These are phyloP conservation scores for Cnemophilus loriae DNA, from an alignment of 2,113 vertebrate species.

Conservation along the genomic window DNA sequence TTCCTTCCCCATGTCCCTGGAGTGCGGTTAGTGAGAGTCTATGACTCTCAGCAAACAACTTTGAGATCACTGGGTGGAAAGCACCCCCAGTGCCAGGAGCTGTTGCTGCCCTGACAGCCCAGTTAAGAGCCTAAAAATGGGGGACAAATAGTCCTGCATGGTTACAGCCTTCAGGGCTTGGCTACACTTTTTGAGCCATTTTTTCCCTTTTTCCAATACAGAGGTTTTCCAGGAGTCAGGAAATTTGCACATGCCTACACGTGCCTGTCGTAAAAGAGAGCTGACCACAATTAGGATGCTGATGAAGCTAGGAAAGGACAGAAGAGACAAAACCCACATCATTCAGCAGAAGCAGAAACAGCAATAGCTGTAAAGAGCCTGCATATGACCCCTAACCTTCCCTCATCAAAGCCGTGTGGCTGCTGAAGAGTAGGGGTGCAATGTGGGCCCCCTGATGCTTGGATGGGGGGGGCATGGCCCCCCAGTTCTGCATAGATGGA, in stretches of 20 bases:
- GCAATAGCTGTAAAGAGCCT: background rate
- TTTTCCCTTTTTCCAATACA: background rate
- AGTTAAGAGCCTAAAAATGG: background rate
- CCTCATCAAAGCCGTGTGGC: background rate
- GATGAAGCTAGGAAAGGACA: background rate
- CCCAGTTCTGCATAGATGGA: fast-evolving
- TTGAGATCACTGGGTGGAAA: background rate
- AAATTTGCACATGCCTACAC: background rate
- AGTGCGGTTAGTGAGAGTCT: background rate
- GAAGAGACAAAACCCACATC: background rate
- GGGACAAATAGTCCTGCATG: background rate
- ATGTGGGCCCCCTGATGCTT: fast-evolving
- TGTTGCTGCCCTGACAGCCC: background rate
- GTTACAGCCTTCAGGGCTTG: background rate
- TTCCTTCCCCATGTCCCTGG: background rate
- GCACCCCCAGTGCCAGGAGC: background rate
- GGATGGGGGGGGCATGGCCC: background rate
- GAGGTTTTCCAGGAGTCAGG: background rate
- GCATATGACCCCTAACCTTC: fast-evolving
- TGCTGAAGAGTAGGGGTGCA: background rate
- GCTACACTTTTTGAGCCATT: background rate
- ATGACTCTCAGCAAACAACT: background rate
- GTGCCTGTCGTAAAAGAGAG: background rate
- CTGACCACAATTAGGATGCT: background rate
- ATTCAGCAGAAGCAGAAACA: background rate